Evolutionary conservation across 2,888 invertebrate species (phyloP), one percentile per base, ranked within the genome.

Genomic region (Habrosyne pyritoides): DNA sequence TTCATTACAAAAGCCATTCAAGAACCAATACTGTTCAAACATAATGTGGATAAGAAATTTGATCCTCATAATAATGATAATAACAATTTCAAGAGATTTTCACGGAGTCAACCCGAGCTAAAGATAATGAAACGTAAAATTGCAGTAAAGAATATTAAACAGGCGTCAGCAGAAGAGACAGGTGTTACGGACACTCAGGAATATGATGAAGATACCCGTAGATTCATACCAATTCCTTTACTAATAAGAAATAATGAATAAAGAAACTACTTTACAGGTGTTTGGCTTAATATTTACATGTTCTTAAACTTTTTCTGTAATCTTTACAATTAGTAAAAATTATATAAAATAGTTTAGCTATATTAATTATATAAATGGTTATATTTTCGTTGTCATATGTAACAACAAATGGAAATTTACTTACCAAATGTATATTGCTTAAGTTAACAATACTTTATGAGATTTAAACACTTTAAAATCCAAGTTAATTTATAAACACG

Each of bases 201-300:
- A 73, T 55, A 60, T 52, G 73, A 79, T 54, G 76, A 83, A 57
- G 72, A 75, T 47, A 42, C 42, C 42, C 42, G 42, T 14, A 67
- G 66, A 56, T 83, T 78, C 68, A 64, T 89, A 67, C 87, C 86
- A 10, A 75, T 89, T 60, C 81, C 84, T 75, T 87, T 53, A 72
- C 71, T 66, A 58, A 76, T 59, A 81, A 75, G 52, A 64, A 73
- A 54, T 57, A 26, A 24, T 18, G 14, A 49, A 18, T 8, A 10
- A 4, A 28, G 8, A 1, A 33, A n/a, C n/a, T n/a, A 21, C 21
- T 47, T 10, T 12, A 21, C 22, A 12, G 21, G 1, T 36, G 6
- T n/a, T 48, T 24, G 24, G 22, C 2, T 26, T 24, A 24, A 42
- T 14, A 36, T 36, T 5, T 14, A 3, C 12, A 12, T 12, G 12